Conservation (phyloP, 35 echinoderm and acorn worm species). For the Apostichopus californicus region DNA sequence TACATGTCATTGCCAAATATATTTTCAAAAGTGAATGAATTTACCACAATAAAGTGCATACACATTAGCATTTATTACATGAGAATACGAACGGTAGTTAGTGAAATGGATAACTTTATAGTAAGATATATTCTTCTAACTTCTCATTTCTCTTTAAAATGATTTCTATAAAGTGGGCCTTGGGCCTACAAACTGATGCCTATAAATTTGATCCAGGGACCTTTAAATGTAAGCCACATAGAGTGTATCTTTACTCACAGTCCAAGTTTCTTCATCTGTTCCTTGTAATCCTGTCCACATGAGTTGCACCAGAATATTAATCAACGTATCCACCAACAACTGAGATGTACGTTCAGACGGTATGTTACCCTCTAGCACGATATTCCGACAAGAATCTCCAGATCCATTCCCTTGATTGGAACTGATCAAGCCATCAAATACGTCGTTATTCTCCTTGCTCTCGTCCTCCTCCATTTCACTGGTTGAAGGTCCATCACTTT, state of each 20-base stretch:
- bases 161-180: no score
- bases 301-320: slow-evolving; percentile 77
- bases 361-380: slow-evolving; percentile 58
- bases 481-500: slow-evolving; percentile 25
- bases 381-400: not conserved
- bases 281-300: slow-evolving; percentile 92
- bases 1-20: no score
- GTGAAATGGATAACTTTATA: no score
- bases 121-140: no score
- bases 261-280: slow-evolving; percentile 84
- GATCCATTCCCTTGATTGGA: not conserved
- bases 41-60: no score
- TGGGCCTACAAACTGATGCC: no score
- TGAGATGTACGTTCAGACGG: slow-evolving; percentile 70
- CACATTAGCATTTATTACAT: no score
- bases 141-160: no score
- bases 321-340: slow-evolving; percentile 83
- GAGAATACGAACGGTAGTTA: no score
- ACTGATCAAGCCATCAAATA: not conserved
- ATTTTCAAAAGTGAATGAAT: no score
- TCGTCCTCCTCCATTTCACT: slow-evolving; percentile 45
- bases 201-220: no score
- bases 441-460: slow-evolving; percentile 42
- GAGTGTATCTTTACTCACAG: slow-evolving; percentile 55
- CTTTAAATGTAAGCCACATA: no score